Conservation (phyloP, 2,797 vertebrate species). For the Esox masquinongy region DNA sequence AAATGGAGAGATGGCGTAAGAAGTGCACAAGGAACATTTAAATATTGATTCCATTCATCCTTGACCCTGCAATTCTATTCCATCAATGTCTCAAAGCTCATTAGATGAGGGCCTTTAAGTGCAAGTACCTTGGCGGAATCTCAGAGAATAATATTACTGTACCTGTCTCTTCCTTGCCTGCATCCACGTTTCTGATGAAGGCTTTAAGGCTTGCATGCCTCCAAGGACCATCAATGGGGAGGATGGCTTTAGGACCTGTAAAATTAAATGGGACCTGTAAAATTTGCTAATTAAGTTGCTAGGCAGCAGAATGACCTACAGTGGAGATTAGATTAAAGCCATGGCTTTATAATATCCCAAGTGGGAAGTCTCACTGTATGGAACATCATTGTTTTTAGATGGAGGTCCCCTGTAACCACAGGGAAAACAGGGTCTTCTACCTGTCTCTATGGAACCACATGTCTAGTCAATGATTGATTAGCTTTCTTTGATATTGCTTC, state of each 20-base stretch:
- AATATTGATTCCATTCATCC: background rate
- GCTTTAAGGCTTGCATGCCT: slow-evolving; percentile 65
- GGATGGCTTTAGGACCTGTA: slow-evolving; percentile 62
- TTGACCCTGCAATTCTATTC: background rate
- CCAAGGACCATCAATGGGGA: slow-evolving; percentile 70
- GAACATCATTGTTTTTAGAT: slow-evolving; percentile 23
- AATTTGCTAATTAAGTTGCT: background rate
- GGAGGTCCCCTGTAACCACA: slow-evolving; percentile 27
- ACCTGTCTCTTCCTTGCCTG: slow-evolving; percentile 68
- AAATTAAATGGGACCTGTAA: background rate
- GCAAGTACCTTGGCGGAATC: background rate
- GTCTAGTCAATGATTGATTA: slow-evolving; percentile 28
- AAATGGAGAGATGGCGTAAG: background rate
- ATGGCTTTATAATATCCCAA: slow-evolving; percentile 10
- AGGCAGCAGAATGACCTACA: background rate
- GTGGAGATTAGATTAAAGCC: background rate
- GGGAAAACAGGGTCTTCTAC: slow-evolving; percentile 23
- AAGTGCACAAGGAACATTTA: background rate
- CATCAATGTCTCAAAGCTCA: background rate
- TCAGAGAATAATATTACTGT: slow-evolving; percentile 2
- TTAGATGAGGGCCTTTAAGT: background rate
- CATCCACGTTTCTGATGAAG: slow-evolving; percentile 68
- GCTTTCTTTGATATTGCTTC: slow-evolving; percentile 11
- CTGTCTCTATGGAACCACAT: background rate
- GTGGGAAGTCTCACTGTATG: slow-evolving; percentile 38